These are phyloP conservation scores for Pycnomerus fuliginosus DNA, from an alignment of 2,888 invertebrate genomes.

Conservation along the genomic window DNA sequence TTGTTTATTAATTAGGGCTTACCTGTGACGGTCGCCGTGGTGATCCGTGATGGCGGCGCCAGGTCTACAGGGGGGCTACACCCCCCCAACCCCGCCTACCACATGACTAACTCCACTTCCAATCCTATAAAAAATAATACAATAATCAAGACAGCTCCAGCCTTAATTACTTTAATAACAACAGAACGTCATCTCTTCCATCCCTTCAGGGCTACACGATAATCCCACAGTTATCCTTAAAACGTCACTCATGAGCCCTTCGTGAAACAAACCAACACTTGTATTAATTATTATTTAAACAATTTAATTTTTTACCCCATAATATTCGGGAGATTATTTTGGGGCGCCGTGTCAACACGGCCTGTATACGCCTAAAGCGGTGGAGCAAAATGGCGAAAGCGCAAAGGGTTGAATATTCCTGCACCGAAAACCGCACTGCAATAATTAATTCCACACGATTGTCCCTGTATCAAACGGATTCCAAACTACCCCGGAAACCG, in stretches of 20 bases:
- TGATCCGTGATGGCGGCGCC: conserved; percentile 55
- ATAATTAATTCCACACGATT: conserved; percentile 17
- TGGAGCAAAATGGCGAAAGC: conserved; percentile 45
- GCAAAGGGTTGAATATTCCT: conserved; percentile 22
- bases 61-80: conserved; percentile 52
- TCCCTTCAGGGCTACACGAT: conserved; percentile 3
- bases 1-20: conserved; percentile 26
- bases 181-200: conserved; percentile 6
- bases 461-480: conserved; percentile 3
- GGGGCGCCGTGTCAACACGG: conserved; percentile 29
- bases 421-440: conserved; percentile 21
- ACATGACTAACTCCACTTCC: too few relatives aligned
- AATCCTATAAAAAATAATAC: too few relatives aligned
- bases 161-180: conserved; percentile 11
- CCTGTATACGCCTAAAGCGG: conserved; percentile 45
- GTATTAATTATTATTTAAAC: too few relatives aligned
- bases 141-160: not conserved
- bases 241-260: conserved; percentile 12
- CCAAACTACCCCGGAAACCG: not conserved
- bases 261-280: not conserved
- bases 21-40: conserved; percentile 55
- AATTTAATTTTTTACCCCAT: too few relatives aligned
- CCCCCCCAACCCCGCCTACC: conserved; percentile 54
- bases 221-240: conserved; percentile 19
- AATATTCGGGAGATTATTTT: not conserved